Evolutionary conservation across 1,140 invertebrate genomes (phyloP), one percentile per base, ranked within the genome.

Genomic region (Lepidurus arcticus): DNA sequence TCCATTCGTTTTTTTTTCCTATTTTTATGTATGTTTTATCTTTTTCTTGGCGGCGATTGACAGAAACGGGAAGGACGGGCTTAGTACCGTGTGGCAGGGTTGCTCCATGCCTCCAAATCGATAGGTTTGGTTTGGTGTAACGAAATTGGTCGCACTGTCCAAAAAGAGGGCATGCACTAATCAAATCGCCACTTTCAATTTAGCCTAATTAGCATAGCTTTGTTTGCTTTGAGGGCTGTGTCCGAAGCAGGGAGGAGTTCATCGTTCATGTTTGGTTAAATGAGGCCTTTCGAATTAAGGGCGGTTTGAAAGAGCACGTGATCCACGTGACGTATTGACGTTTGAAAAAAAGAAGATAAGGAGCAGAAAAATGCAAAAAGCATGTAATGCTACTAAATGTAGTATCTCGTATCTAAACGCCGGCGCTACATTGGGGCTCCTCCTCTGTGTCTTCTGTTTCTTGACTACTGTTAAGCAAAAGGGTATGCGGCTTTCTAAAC

Each of bases 101-200:
- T 7, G 21, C 21, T 13, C 6, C 16, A 65, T n/a, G 53, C 53
- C 53, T 65, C 53, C 16, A 65, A 65, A 65, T 65, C 53, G 53
- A 65, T 65, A 65, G 53, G 53, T 65, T 65, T 65, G 8, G 53
- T 65, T 65, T 16, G 53, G 53, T n/a, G 53, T 65, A 65, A 21
- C 53, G 53, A 65, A 21, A n/a, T 65, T 21, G 16, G 53, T 34
- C 34, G 3, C 34, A 34, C 34, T 34, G 34, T 34, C 4, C 34
- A 3, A 34, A 34, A 34, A 34, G 34, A 34, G 4, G 34, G 34
- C 34, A 34, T 34, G 34, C 34, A 34, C 34, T 34, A 34, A 34
- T 34, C 34, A 34, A 34, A 34, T 34, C 34, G 34, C 34, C 34
- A 34, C 6, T 65, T 65, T 21, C 21, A 13, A 65, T 65, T 65